These are phyloP conservation scores for Vulpes ferrilata DNA, from an alignment of 2,113 vertebrate genomes.

Conservation along the genomic window DNA sequence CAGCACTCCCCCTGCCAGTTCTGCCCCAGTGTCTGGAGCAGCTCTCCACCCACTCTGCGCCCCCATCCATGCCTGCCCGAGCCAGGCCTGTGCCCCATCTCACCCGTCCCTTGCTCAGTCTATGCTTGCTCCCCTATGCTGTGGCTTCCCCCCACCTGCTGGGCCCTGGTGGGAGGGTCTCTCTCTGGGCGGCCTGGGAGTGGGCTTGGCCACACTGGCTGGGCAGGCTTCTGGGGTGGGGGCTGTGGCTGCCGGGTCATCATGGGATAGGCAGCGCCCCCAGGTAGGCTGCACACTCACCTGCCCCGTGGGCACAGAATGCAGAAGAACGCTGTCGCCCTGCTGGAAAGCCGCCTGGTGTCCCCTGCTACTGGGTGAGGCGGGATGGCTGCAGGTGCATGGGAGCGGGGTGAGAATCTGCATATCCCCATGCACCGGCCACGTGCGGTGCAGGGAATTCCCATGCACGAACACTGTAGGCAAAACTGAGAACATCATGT, in stretches of 20 bases:
- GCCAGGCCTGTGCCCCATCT: too few relatives aligned
- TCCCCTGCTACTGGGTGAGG: not conserved
- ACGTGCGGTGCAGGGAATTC: too few relatives aligned
- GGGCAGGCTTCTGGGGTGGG: not conserved
- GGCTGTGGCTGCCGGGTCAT: not conserved
- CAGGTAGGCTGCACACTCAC: too few relatives aligned
- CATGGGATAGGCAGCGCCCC: not conserved
- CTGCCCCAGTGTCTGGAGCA: too few relatives aligned
- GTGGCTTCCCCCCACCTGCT: too few relatives aligned
- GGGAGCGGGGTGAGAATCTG: not conserved
- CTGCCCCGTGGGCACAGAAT: not conserved
- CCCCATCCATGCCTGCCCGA: too few relatives aligned
- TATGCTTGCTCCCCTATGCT: too few relatives aligned
- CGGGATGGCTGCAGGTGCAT: not conserved
- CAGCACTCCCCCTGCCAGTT: too few relatives aligned
- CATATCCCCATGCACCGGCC: too few relatives aligned
- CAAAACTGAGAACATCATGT: not conserved
- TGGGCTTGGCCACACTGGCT: fast-evolving
- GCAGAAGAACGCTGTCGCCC: not conserved
- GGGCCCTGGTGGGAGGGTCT: too few relatives aligned
- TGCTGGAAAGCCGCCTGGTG: not conserved
- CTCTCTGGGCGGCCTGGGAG: not conserved
- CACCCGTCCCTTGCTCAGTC: too few relatives aligned
- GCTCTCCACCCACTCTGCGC: too few relatives aligned
- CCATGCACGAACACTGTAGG: not conserved